Evolutionary conservation across 2,888 invertebrate genomes (phyloP).

Genomic region (Apotomis betuletana): DNA sequence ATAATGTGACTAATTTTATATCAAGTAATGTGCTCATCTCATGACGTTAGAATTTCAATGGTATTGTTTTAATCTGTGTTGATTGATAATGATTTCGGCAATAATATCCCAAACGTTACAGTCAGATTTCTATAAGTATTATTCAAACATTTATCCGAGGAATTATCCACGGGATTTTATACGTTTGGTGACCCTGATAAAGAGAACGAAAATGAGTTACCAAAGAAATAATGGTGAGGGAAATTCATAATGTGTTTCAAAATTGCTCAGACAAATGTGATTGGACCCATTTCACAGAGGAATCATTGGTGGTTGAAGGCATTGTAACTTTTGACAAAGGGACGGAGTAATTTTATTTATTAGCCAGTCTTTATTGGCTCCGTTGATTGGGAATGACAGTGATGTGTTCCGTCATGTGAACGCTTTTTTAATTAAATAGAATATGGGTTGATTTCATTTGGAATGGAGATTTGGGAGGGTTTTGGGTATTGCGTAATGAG

Average conservation of each 20-base stretch:
- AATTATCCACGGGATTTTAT: neutral
- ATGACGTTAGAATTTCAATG: no score
- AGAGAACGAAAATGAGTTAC: constrained; percentile 19
- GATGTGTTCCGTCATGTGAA: constrained; percentile 13
- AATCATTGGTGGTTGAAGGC: constrained; percentile 19
- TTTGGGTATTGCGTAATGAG: neutral
- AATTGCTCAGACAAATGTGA: constrained; percentile 32
- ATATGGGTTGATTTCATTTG: constrained; percentile 4
- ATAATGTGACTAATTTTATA: no score
- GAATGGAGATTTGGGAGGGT: neutral
- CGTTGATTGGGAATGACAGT: constrained; percentile 19
- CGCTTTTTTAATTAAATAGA: constrained; percentile 22
- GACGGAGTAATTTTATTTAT: constrained; percentile 31
- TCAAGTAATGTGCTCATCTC: no score
- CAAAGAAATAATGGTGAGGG: constrained; percentile 27
- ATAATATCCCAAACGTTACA: no score
- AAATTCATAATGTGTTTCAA: constrained; percentile 34
- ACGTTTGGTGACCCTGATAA: constrained; percentile 1
- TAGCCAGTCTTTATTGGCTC: constrained; percentile 13
- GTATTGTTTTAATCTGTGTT: no score
- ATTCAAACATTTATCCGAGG: neutral
- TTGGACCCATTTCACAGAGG: constrained; percentile 27
- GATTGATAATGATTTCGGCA: no score
- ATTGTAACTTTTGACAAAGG: constrained; percentile 29
- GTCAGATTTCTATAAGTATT: neutral